Conservation (phyloP, 2,888 invertebrate species). For the Trissoscelio sp. region DNA sequence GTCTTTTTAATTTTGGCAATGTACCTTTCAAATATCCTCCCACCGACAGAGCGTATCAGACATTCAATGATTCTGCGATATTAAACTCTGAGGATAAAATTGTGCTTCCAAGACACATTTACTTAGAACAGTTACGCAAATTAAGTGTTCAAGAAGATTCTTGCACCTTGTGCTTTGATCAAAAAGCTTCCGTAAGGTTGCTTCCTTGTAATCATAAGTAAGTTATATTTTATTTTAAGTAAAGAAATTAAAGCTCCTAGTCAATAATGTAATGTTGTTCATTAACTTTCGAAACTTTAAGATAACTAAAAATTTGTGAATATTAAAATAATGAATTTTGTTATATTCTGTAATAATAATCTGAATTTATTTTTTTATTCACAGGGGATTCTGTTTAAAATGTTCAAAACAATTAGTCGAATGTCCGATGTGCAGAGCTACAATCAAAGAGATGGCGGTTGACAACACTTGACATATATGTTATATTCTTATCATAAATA, state of each 20-base stretch:
- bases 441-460: constrained; percentile 85
- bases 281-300: too few relatives aligned
- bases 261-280: too few relatives aligned
- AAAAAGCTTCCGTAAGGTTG: constrained; percentile 89
- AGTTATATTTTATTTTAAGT: constrained; percentile 61
- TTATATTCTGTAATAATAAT: too few relatives aligned
- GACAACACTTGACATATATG: constrained; percentile 83
- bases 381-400: constrained; percentile 92
- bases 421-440: constrained; percentile 94
- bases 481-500: constrained; percentile 8
- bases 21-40: constrained; percentile 92
- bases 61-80: constrained; percentile 91
- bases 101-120: constrained; percentile 92
- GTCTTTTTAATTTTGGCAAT: constrained; percentile 95
- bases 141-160: constrained; percentile 92
- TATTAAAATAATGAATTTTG: too few relatives aligned
- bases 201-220: constrained; percentile 94
- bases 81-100: constrained; percentile 91
- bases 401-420: constrained; percentile 91
- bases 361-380: constrained; percentile 74
- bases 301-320: too few relatives aligned
- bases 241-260: too few relatives aligned
- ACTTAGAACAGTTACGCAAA: constrained; percentile 89
- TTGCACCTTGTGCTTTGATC: constrained; percentile 94
- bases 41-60: constrained; percentile 86